A percentile compares a stretch with the other conserved stretches of the same genome.
Evolutionary conservation across 2,888 invertebrate species (phyloP).

Genomic region (Myopa tessellatipennis): DNA sequence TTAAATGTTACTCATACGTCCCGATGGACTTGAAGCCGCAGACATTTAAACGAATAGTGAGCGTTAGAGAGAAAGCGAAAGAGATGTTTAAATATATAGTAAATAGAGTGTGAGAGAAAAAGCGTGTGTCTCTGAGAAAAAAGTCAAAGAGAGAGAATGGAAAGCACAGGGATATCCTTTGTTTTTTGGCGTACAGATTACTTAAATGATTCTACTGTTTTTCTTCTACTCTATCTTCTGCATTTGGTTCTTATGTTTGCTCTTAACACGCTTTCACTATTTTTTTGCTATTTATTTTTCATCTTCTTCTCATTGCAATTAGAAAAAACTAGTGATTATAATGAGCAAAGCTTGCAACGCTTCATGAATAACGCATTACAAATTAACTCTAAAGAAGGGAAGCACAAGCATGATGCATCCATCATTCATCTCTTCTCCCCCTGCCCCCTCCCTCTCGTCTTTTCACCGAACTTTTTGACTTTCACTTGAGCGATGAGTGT

Average conservation of each 20-base stretch:
- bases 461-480: neutral
- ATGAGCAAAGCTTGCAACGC: constrained; percentile 33
- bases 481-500: no score
- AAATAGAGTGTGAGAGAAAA: no score
- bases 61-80: neutral
- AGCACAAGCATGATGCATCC: neutral
- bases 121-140: no score
- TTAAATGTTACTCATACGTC: constrained; percentile 53
- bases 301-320: constrained; percentile 54
- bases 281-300: constrained; percentile 40
- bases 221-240: neutral
- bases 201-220: neutral
- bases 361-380: constrained; percentile 55
- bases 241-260: neutral
- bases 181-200: no score
- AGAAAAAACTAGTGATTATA: constrained; percentile 49
- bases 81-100: no score
- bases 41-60: no score
- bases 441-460: no score
- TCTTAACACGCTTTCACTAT: constrained; percentile 38
- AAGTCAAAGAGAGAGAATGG: neutral
- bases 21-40: constrained; percentile 5
- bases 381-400: constrained; percentile 21
- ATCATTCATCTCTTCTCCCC: neutral
- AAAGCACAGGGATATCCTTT: neutral